Percentiles rank a stretch among this genome's conserved stretches.
phyloP scores from a whole-genome alignment of 2,113 vertebrate genomes.

The Lucifuga dentata region DNA sequence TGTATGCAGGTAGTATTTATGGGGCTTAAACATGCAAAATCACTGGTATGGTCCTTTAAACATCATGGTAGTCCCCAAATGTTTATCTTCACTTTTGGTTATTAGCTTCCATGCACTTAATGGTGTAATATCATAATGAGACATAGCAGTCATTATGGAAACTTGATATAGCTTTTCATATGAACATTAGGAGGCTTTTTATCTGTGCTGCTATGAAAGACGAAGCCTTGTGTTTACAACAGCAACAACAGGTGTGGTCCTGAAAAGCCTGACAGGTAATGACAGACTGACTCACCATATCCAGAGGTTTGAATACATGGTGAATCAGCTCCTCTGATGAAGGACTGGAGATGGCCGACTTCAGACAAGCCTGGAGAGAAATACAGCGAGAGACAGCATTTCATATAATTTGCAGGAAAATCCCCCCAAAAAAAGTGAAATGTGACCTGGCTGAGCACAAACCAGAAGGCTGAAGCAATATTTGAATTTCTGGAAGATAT shows the following conservation, averaged over 20 bases:
- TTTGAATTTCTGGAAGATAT: constrained; percentile 90
- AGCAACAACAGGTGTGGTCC: constrained; percentile 26
- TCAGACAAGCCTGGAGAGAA: constrained; percentile 84
- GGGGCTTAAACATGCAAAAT: too few relatives aligned
- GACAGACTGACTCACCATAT: constrained; percentile 84
- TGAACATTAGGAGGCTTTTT: not conserved
- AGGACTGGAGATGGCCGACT: constrained; percentile 85
- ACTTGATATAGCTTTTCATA: constrained; percentile 9
- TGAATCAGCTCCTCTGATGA: constrained; percentile 88
- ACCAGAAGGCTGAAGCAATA: constrained; percentile 92
- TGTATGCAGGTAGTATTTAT: too few relatives aligned
- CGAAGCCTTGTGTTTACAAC: constrained; percentile 4
- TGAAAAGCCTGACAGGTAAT: not conserved
- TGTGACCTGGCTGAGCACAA: constrained; percentile 54
- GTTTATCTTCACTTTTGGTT: not conserved
- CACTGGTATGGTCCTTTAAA: too few relatives aligned
- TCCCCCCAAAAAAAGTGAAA: not conserved
- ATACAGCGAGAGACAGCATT: not conserved
- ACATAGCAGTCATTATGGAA: not conserved
- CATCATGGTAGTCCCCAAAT: not conserved
- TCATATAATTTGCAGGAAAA: not conserved
- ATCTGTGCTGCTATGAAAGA: constrained; percentile 5
- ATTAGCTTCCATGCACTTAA: not conserved
- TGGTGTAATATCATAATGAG: not conserved
- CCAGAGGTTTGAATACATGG: constrained; percentile 88